These are phyloP conservation scores for Drosophila bipectinata DNA, from an alignment of 1,140 invertebrate genomes.

Conservation along the genomic window DNA sequence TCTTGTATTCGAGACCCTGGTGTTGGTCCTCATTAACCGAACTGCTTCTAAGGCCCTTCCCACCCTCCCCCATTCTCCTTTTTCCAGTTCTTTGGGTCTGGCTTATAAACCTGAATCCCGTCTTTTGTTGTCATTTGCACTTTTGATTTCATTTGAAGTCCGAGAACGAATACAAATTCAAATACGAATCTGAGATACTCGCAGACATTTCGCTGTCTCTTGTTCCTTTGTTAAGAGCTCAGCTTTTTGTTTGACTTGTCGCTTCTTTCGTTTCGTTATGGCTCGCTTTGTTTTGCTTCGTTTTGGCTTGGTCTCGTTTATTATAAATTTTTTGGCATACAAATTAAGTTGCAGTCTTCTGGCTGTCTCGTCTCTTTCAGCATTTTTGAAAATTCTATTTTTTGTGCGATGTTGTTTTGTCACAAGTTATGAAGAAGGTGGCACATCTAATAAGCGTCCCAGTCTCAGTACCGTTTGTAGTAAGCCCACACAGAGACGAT, in stretches of 20 bases:
- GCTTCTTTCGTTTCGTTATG: constrained; percentile 45
- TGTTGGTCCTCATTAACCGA: constrained; percentile 36
- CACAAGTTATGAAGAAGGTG: constrained; percentile 25
- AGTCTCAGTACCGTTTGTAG: constrained; percentile 22
- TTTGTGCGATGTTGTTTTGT: constrained; percentile 29
- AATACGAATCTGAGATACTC: constrained; percentile 20
- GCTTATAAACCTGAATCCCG: constrained; percentile 40
- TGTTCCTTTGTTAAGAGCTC: constrained; percentile 56
- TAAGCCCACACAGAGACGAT: constrained; percentile 53
- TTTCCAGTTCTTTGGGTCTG: background rate
- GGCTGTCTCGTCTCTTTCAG: constrained; percentile 32
- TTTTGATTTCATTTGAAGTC: constrained; percentile 81
- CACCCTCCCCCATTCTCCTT: background rate
- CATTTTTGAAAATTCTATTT: constrained; percentile 14
- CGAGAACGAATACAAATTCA: constrained; percentile 20
- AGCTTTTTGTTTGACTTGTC: constrained; percentile 66
- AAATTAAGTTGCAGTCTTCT: constrained; percentile 69
- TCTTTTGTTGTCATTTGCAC: constrained; percentile 79
- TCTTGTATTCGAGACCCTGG: constrained; percentile 10
- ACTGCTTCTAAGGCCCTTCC: background rate
- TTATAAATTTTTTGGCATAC: constrained; percentile 58
- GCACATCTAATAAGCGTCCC: constrained; percentile 41
- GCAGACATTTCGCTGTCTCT: constrained; percentile 56
- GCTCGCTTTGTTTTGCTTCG: constrained; percentile 23
- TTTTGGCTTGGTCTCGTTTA: constrained; percentile 32